These are phyloP conservation scores for Crocallis elinguaria DNA, from an alignment of 2,888 invertebrate genomes.

Conservation along the genomic window DNA sequence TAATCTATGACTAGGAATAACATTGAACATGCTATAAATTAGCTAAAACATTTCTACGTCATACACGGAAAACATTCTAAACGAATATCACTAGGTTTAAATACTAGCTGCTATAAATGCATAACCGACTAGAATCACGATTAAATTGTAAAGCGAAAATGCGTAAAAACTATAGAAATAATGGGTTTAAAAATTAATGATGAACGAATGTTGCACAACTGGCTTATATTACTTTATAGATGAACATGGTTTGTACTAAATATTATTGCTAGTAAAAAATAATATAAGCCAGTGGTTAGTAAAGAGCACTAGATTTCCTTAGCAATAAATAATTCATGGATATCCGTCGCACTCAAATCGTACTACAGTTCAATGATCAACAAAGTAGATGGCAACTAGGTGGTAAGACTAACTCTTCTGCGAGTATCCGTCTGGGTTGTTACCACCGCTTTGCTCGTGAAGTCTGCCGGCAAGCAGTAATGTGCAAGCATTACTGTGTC, in stretches of 20 bases:
- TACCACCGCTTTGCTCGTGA: no score
- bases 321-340: conserved; percentile 48
- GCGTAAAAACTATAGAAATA: conserved; percentile 49
- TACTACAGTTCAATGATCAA: conserved; percentile 22
- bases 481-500: no score
- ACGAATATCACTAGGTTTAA: conserved; percentile 23
- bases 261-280: conserved; percentile 47
- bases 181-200: conserved; percentile 44
- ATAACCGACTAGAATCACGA: conserved; percentile 50
- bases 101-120: conserved; percentile 43
- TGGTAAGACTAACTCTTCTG: no score
- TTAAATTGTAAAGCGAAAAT: conserved; percentile 55
- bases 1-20: conserved; percentile 11
- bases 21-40: conserved; percentile 34
- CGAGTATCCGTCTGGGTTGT: no score
- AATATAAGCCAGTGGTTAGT: conserved; percentile 50
- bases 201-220: conserved; percentile 46
- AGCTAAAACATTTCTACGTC: conserved; percentile 37
- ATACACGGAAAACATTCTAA: conserved; percentile 19
- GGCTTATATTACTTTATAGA: conserved; percentile 51
- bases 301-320: conserved; percentile 9
- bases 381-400: no score
- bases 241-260: conserved; percentile 42
- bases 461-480: no score
- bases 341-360: conserved; percentile 44